Conservation (phyloP, 1,140 invertebrate species). For the Chrysomallon squamiferum region DNA sequence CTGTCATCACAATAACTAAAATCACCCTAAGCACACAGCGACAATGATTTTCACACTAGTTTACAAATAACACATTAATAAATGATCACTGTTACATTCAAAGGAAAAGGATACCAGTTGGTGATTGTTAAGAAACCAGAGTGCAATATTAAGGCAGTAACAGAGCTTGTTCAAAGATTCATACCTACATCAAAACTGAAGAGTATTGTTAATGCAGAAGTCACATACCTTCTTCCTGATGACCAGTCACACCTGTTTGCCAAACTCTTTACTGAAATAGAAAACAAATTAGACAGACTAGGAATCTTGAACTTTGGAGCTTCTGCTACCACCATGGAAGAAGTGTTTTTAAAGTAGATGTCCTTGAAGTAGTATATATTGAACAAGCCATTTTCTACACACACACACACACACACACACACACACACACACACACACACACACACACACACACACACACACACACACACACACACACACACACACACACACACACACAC, state of each 20-base stretch:
- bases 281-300: conserved; percentile 68
- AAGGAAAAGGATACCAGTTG: conserved; percentile 61
- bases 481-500: no score
- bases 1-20: neutral
- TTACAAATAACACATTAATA: no score
- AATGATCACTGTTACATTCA: no score
- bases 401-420: no score
- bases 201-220: conserved; percentile 54
- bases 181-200: conserved; percentile 48
- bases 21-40: conserved; percentile 37
- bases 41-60: conserved; percentile 47
- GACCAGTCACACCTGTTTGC: conserved; percentile 53
- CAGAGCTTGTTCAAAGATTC: conserved; percentile 33
- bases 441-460: no score
- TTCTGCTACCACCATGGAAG: conserved; percentile 82
- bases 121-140: conserved; percentile 52
- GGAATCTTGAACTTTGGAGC: conserved; percentile 79
- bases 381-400: no score
- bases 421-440: no score
- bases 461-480: no score
- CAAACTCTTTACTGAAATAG: conserved; percentile 72
- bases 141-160: conserved; percentile 66
- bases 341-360: conserved; percentile 82
- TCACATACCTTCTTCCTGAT: conserved; percentile 59
- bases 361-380: no score